These are phyloP conservation scores for Myripristis murdjan DNA, from an alignment of 2,797 vertebrate genomes.

Conservation along the genomic window DNA sequence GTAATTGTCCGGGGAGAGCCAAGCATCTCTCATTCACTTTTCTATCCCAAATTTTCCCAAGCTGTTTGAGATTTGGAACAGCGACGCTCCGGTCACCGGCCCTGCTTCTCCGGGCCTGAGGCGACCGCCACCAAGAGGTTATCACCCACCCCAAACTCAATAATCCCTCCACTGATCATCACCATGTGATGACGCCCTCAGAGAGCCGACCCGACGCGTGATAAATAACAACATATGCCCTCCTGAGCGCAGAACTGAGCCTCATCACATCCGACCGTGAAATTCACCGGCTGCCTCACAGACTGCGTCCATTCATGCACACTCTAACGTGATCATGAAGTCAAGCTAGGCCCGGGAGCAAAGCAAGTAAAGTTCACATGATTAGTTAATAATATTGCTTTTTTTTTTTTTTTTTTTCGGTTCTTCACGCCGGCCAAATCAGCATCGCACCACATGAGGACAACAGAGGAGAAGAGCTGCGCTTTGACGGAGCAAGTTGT, in stretches of 20 bases:
- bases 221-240: conserved; percentile 15
- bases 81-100: conserved; percentile 21
- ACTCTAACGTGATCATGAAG: conserved; percentile 46
- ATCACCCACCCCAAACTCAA: conserved; percentile 16
- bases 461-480: background rate
- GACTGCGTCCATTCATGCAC: conserved; percentile 18
- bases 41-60: too few relatives aligned
- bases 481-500: conserved; percentile 12
- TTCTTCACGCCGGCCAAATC: too few relatives aligned
- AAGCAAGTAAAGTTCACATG: conserved; percentile 2
- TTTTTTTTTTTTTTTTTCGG: too few relatives aligned
- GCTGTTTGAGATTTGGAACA: conserved; percentile 12
- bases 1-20: too few relatives aligned
- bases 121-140: conserved; percentile 12
- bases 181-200: conserved; percentile 45
- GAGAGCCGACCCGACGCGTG: background rate
- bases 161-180: conserved; percentile 29
- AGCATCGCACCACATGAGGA: background rate
- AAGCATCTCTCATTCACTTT: too few relatives aligned
- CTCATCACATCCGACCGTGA: conserved; percentile 14
- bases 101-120: conserved; percentile 27
- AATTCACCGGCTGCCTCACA: conserved; percentile 27
- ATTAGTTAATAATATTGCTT: background rate
- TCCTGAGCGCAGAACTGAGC: conserved; percentile 15
- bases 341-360: conserved; percentile 14